Conservation (phyloP, 2,888 invertebrate genomes). For the Odontocolon sp. region DNA sequence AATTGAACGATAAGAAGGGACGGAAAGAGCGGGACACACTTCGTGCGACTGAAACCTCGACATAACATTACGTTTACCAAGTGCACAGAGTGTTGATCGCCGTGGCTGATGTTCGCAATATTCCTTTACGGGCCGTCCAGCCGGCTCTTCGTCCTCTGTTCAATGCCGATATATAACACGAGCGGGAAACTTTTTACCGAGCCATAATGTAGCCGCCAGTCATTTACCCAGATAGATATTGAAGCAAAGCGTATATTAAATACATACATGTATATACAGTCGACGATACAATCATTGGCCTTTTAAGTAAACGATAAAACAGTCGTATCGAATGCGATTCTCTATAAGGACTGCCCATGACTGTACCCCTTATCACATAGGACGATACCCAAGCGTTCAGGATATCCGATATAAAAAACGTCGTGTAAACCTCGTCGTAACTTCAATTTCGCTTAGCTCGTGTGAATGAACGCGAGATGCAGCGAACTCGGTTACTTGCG, state of each 20-base stretch:
- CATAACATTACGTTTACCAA: conserved; percentile 46
- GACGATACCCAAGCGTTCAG: no score
- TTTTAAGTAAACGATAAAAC: no score
- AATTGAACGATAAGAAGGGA: not conserved
- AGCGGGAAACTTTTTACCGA: conserved; percentile 32
- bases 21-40: not conserved
- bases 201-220: conserved; percentile 44
- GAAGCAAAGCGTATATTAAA: not conserved
- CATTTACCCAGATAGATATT: conserved; percentile 57
- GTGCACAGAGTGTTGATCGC: conserved; percentile 59
- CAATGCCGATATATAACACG: conserved; percentile 20
- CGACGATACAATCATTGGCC: no score
- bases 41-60: conserved; percentile 37
- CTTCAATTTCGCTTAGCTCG: no score
- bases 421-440: no score
- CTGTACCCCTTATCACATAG: no score
- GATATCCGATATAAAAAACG: no score
- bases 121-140: conserved; percentile 8
- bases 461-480: no score
- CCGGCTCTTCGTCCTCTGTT: conserved; percentile 5
- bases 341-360: no score
- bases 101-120: conserved; percentile 52
- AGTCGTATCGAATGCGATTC: no score
- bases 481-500: not conserved
- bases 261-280: not conserved